These are phyloP conservation scores for Hephaestus fuliginosus DNA, from an alignment of 2,797 vertebrate species.

Conservation along the genomic window DNA sequence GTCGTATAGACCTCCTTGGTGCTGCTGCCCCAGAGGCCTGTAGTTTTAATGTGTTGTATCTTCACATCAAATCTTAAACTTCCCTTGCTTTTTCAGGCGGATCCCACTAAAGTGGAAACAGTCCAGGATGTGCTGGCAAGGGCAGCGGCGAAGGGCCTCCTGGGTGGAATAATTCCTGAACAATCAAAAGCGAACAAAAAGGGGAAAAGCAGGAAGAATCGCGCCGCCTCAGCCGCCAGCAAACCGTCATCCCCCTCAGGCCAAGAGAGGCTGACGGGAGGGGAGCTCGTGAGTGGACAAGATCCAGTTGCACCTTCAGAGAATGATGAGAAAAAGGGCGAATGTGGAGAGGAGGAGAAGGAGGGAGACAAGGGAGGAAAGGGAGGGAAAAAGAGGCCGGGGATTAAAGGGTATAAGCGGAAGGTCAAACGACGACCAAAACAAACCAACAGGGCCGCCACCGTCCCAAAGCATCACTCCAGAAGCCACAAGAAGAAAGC, in stretches of 20 bases:
- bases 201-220: slow-evolving; percentile 73
- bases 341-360: slow-evolving; percentile 22
- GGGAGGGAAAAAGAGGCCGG: slow-evolving; percentile 42
- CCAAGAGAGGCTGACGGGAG: slow-evolving; percentile 41
- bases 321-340: slow-evolving; percentile 37
- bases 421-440: slow-evolving; percentile 47
- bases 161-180: slow-evolving; percentile 81
- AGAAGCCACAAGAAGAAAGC: slow-evolving; percentile 60
- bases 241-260: slow-evolving; percentile 33
- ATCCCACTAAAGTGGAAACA: slow-evolving; percentile 84
- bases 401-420: slow-evolving; percentile 47
- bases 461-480: slow-evolving; percentile 22
- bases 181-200: slow-evolving; percentile 80
- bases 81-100: slow-evolving; percentile 78
- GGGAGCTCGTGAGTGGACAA: background rate
- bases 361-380: background rate
- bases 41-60: slow-evolving; percentile 53
- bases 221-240: slow-evolving; percentile 26
- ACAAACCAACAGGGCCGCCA: slow-evolving; percentile 2
- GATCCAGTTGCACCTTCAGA: slow-evolving; percentile 19
- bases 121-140: slow-evolving; percentile 90
- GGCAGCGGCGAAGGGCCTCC: slow-evolving; percentile 89
- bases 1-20: slow-evolving; percentile 40
- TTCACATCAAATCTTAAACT: slow-evolving; percentile 51
- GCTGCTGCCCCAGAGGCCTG: slow-evolving; percentile 36